Evolutionary conservation across 1,140 invertebrate species (phyloP), one percentile per base, ranked within the genome.

Genomic region (Drosophila trapezifrons): DNA sequence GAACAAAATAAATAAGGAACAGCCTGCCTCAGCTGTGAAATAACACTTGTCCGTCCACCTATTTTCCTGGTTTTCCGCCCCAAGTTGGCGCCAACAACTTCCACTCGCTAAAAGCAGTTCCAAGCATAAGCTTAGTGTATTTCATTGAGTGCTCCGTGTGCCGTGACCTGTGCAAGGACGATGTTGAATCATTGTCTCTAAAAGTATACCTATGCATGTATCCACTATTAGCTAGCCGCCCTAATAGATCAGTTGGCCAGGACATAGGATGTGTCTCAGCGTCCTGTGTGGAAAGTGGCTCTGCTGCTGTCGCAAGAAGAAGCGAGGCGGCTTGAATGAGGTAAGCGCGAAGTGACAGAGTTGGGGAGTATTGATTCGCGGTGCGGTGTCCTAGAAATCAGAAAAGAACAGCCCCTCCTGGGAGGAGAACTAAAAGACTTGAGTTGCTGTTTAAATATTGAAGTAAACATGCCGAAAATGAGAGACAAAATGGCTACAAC

Each of bases 241-340:
- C 2, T 18, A 43, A n/a, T 25, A 22, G 17, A 52, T 35, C 17
- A 52, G 13, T 35, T 52, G 3, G 10, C 20, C 18, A 52, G 40
- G 25, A 47, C 6, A 1, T 18, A 54, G 45, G 27, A 89, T 89
- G 84, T 90, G 84, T 38, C 56, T 90, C 10, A 62, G 57, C 45
- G 18, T 51, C 52, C 42, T 89, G 27, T 76, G 67, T 52, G 51
- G 51, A 37, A 90, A 78, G 62, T 58, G 80, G 1, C 54, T 84
- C 20, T 67, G 73, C 42, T 90, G 80, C 49, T 84, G 63, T 42
- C 42, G 66, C 43, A 47, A 51, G 20, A 78, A 69, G 40, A 72
- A 89, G 10, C 32, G 20, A 47, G 70, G 66, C 38, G 84, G 80
- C 12, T 56, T 84, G 54, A 89, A 90, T 89, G 84, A 89, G 84